Evolutionary conservation across 2,113 vertebrate genomes (phyloP), one percentile per base, ranked within the genome.

Genomic region (Mobula birostris): DNA sequence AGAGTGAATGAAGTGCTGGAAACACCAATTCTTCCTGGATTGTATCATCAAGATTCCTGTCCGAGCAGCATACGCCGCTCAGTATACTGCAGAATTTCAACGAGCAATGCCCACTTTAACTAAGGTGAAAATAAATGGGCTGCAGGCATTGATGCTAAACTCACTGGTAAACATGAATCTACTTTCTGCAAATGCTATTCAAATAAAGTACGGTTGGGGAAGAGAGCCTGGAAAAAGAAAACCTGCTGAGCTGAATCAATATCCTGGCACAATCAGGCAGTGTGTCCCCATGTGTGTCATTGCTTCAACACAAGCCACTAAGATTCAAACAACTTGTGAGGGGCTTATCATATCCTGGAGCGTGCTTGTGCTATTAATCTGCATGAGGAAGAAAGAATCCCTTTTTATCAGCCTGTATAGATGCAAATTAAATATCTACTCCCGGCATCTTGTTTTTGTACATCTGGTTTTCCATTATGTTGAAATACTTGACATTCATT

Each of bases 401-500:
- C 61, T 68, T 90, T 90, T 68, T 90, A 90, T 90, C 85, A 90
- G 85, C 61, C 85, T 90, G 5, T 68, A 68, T 90, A 32, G 85
- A 90, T 90, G 85, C 61, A 90, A 68, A 90, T 90, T 58, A 90
- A 66, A 90, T 66, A 90, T 32, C 15, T n/a, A 90, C 58, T 63
- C 61, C 1, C 2, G 85, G 85, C 21, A 90, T 90, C 85, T n/a
- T 90, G 85, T 90, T 90, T 90, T 32, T 63, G n/a, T 68, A 32
- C 19, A 66, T 68, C 85, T 90, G 85, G 24, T 66, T 32, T 90
- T 61, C 85, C 29, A 90, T 32, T 68, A n/a, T 32, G 61, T 66
- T 36, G 85, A 66, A 90, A 90, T 66, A 63, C 29, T 63, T 68
- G 80, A 7, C 68, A 68, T 90, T 29, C 85, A 90, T 68, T 90